Evolutionary conservation across 1,140 invertebrate species (phyloP).

Genomic region (Drosophila gunungcola): DNA sequence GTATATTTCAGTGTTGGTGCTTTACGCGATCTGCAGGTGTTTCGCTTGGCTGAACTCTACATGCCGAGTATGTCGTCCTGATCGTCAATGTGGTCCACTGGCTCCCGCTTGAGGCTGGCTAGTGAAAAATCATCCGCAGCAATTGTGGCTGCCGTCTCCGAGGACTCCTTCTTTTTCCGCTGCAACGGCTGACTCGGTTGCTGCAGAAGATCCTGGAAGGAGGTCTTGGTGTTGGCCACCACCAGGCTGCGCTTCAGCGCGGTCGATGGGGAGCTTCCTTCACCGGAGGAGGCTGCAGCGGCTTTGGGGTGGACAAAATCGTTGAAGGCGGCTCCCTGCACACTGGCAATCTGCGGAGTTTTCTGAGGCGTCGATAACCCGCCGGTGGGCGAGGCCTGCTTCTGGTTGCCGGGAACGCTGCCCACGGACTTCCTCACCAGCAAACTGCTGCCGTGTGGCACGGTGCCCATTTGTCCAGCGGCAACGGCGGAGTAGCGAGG

Average conservation of each 20-base stretch:
- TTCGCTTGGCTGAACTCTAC: slow-evolving; percentile 2
- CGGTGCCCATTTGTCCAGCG: neutral
- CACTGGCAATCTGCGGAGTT: slow-evolving; percentile 52
- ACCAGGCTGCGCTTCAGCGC: slow-evolving; percentile 50
- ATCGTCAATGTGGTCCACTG: slow-evolving; percentile 48
- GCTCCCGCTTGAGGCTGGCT: slow-evolving; percentile 51
- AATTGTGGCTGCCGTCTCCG: slow-evolving; percentile 56
- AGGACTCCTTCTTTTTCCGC: neutral
- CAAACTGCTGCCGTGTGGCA: slow-evolving; percentile 27
- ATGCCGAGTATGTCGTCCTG: slow-evolving; percentile 53
- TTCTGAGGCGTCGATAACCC: slow-evolving; percentile 20
- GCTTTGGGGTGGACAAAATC: slow-evolving; percentile 47
- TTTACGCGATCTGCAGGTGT: neutral
- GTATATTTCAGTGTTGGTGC: neutral
- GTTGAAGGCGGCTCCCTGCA: slow-evolving; percentile 40
- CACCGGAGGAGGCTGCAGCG: neutral
- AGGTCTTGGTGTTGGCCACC: slow-evolving; percentile 51
- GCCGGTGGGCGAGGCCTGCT: slow-evolving; percentile 34
- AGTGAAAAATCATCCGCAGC: slow-evolving; percentile 63
- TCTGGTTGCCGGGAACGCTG: slow-evolving; percentile 1
- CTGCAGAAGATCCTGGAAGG: neutral
- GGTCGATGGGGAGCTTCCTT: neutral
- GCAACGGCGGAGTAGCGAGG: slow-evolving; percentile 39
- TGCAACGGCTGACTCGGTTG: neutral
- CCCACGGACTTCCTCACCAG: slow-evolving; percentile 26